These are phyloP conservation scores for Martes martes DNA, from an alignment of 2,113 vertebrate genomes.

Conservation along the genomic window DNA sequence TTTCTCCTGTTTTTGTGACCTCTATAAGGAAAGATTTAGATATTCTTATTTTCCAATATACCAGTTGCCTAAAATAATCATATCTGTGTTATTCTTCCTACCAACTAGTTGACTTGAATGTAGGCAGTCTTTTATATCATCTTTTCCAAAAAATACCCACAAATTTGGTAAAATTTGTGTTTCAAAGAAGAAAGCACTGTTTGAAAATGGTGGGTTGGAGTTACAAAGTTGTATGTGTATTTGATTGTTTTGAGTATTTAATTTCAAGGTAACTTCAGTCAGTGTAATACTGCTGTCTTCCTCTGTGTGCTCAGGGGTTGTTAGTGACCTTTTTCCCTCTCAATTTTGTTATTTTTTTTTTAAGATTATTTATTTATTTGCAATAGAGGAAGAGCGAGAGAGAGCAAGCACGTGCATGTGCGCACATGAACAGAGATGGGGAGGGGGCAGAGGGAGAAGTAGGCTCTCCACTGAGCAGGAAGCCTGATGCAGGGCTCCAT, in stretches of 20 bases:
- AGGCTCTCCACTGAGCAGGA: no score
- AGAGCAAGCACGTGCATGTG: no score
- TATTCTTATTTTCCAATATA: neutral
- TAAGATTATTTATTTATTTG: no score
- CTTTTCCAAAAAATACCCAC: neutral
- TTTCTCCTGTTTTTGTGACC: neutral
- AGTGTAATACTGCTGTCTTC: neutral
- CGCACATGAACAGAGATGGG: no score
- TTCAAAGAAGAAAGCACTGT: neutral
- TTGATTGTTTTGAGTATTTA: neutral
- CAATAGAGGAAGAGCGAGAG: no score
- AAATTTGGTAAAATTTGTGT: neutral
- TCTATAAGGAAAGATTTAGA: neutral
- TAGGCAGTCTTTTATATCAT: neutral
- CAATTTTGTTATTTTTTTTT: neutral
- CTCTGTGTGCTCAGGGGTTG: neutral
- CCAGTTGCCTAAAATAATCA: neutral
- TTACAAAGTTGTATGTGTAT: neutral
- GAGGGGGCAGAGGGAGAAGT: no score
- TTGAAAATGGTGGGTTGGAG: neutral
- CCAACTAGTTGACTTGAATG: neutral
- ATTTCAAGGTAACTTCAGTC: neutral
- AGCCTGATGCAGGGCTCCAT: no score
- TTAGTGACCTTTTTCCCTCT: neutral
- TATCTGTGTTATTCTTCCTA: neutral